phyloP scores from a whole-genome alignment of 2,113 vertebrate genomes.

The Sebastes schlegelii region DNA sequence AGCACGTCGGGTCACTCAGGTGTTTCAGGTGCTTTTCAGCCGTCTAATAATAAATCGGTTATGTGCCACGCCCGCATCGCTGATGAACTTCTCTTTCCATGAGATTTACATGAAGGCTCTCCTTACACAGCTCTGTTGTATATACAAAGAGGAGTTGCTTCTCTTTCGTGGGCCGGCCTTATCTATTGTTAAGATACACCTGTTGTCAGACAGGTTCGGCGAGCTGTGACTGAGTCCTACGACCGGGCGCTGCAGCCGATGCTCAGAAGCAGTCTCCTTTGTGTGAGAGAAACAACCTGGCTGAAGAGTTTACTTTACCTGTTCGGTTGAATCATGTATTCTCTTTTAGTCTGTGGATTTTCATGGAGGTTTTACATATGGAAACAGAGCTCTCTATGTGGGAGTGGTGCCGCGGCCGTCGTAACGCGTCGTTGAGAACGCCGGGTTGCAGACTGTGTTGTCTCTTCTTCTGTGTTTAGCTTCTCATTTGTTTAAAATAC shows the following conservation, averaged over 20 bases:
- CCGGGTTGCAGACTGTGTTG: background rate
- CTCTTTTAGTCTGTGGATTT: slow-evolving; percentile 7
- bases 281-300: slow-evolving; percentile 8
- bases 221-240: slow-evolving; percentile 29
- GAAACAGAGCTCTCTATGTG: slow-evolving; percentile 16
- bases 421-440: slow-evolving; percentile 21
- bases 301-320: slow-evolving; percentile 38
- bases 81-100: slow-evolving; percentile 41
- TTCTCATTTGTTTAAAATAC: slow-evolving; percentile 30
- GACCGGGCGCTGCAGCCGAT: background rate
- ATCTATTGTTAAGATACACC: slow-evolving; percentile 66
- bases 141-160: slow-evolving; percentile 22
- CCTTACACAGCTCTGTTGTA: slow-evolving; percentile 33
- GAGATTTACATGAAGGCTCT: slow-evolving; percentile 49
- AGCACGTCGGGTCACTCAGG: no score
- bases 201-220: slow-evolving; percentile 72
- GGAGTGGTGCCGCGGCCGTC: slow-evolving; percentile 16
- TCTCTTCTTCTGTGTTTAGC: slow-evolving; percentile 20
- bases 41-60: background rate
- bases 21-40: no score
- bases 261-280: slow-evolving; percentile 16
- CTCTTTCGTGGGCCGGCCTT: slow-evolving; percentile 10
- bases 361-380: slow-evolving; percentile 34
- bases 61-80: slow-evolving; percentile 27
- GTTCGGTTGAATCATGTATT: background rate